phyloP scores from a whole-genome alignment of 1,140 invertebrate genomes.

The Brachionus koreanus region DNA sequence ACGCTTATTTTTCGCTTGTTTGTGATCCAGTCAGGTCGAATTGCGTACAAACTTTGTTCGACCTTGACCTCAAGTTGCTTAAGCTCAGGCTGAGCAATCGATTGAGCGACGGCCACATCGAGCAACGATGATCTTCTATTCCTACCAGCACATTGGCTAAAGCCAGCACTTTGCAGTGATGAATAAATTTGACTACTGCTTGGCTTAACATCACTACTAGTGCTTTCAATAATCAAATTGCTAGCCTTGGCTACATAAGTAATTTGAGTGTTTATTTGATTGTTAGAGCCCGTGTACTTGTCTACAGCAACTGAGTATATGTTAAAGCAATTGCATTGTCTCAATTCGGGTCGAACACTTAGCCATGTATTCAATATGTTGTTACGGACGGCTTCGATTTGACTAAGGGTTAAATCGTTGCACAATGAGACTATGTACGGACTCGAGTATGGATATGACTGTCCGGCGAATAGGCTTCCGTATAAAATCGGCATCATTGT shows the following conservation, averaged over 20 bases:
- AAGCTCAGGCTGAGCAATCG: neutral
- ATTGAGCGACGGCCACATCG: neutral
- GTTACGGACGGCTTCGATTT: neutral
- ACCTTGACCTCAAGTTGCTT: neutral
- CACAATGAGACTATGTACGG: conserved; percentile 31
- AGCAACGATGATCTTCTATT: neutral
- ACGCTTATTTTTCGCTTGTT: neutral
- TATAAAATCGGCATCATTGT: neutral
- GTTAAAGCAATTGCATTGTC: conserved; percentile 38
- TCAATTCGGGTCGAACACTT: neutral
- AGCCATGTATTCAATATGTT: neutral
- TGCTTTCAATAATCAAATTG: conserved; percentile 7
- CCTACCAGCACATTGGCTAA: conserved; percentile 2
- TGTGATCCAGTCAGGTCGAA: conserved; percentile 2
- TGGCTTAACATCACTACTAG: neutral
- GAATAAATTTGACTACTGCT: neutral
- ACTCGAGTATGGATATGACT: conserved; percentile 1
- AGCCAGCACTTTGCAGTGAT: neutral
- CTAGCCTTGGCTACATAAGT: conserved; percentile 26
- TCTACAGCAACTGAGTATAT: conserved; percentile 1
- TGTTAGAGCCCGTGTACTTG: conserved; percentile 4
- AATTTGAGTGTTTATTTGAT: conserved; percentile 25
- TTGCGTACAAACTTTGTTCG: neutral
- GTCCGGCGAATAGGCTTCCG: neutral
- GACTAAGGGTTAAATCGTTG: conserved; percentile 8